Percentiles rank a stretch among this genome's conserved stretches.
Evolutionary conservation across 2,888 invertebrate genomes (phyloP).

Genomic region (Metallyticus violacea): DNA sequence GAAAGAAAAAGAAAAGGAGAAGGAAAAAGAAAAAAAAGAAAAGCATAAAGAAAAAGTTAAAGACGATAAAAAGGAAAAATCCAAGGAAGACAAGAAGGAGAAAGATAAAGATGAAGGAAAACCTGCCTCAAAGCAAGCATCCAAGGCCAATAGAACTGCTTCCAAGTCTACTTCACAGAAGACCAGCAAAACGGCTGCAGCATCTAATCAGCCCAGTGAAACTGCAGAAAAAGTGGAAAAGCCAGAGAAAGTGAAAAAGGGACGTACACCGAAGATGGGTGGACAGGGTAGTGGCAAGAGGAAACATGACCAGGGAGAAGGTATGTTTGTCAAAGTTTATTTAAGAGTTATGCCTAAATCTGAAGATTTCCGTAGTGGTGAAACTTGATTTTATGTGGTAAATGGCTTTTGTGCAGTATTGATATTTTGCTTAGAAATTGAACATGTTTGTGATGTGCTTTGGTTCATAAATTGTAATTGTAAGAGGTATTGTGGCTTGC

Average conservation of each 20-base stretch:
- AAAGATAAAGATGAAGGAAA: slow-evolving; percentile 19
- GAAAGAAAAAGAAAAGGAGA: slow-evolving; percentile 11
- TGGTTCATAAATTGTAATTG: too few relatives aligned
- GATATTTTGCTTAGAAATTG: too few relatives aligned
- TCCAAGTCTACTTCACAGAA: slow-evolving; percentile 32
- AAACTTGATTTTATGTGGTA: too few relatives aligned
- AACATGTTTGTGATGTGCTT: too few relatives aligned
- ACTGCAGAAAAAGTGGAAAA: slow-evolving; percentile 36
- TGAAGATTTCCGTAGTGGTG: too few relatives aligned
- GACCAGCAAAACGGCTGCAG: slow-evolving; percentile 2
- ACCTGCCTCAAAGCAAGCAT: neutral
- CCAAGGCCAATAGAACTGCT: slow-evolving; percentile 32
- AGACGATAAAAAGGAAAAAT: neutral
- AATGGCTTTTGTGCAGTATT: too few relatives aligned
- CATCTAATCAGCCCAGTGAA: slow-evolving; percentile 22
- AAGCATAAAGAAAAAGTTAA: slow-evolving; percentile 14
- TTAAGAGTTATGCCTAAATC: too few relatives aligned
- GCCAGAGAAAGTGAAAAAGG: slow-evolving; percentile 42
- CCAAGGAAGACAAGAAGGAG: neutral
- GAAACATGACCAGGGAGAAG: slow-evolving; percentile 56
- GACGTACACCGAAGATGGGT: slow-evolving; percentile 45
- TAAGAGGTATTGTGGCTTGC: too few relatives aligned
- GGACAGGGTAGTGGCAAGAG: slow-evolving; percentile 19
- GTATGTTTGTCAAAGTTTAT: slow-evolving; percentile 58
- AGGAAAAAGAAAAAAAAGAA: slow-evolving; percentile 8